Conservation (phyloP, 2,113 vertebrate genomes). For the Tetrax tetrax region DNA sequence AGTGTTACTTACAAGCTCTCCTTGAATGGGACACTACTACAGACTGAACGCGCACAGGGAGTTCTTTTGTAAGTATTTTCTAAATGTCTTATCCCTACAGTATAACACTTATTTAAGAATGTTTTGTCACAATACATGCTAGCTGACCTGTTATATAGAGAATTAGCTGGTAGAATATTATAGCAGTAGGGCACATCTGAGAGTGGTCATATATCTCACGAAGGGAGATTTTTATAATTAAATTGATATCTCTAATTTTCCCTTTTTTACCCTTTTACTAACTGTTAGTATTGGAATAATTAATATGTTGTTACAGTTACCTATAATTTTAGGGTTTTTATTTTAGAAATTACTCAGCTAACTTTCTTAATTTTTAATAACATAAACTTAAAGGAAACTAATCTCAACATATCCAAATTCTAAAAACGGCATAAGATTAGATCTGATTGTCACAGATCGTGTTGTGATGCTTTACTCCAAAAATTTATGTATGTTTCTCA, state of each 20-base stretch:
- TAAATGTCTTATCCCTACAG: neutral
- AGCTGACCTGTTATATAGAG: neutral
- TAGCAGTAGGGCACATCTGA: neutral
- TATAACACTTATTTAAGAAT: neutral
- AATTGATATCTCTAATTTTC: neutral
- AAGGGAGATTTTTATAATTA: neutral
- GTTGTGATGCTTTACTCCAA: neutral
- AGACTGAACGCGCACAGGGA: neutral
- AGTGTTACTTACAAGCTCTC: neutral
- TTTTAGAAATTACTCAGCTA: neutral
- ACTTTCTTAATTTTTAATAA: neutral
- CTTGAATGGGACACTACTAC: neutral
- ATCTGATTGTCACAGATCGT: fast-evolving
- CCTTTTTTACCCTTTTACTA: neutral
- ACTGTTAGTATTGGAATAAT: neutral
- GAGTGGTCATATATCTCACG: neutral
- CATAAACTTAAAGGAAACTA: neutral
- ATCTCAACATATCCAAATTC: neutral
- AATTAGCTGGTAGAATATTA: neutral
- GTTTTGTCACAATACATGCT: neutral
- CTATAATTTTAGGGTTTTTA: neutral
- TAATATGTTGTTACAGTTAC: neutral
- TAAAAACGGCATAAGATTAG: neutral
- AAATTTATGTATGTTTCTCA: neutral
- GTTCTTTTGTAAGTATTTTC: neutral